Evolutionary conservation across 2,113 vertebrate genomes (phyloP), one percentile per base, ranked within the genome.

Genomic region (Ariopsis seemanni): DNA sequence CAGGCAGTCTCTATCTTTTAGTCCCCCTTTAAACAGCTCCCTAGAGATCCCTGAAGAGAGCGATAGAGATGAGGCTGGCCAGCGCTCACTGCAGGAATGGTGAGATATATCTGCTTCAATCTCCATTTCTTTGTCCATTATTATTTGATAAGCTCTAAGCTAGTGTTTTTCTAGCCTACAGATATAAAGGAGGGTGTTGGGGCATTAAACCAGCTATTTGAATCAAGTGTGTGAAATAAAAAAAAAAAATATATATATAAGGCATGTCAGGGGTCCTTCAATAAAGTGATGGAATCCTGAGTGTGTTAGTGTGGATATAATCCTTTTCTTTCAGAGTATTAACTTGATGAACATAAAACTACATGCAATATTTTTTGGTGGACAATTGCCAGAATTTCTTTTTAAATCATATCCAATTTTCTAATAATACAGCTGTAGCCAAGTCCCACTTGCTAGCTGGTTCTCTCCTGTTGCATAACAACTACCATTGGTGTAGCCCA

Each of bases 1-100:
- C 77, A 93, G 90, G n/a, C 89, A 92, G 57, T 95, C 94, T 6
- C 5, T 92, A 27, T 93, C 93, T n/a, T 91, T 94, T 12, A 93
- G 94, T 20, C 93, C 94, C 2, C 90, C 88, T 10, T 90, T 92
- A 8, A 86, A 86, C 74, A 89, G 79, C 89, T 94, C 93, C 62
- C 93, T 93, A 2, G 93, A 93, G 83, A 92, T 91, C 14, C 84
- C 90, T 15, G 92, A 94, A 88, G 93, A 92, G 63, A 91, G 86
- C 62, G 81, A 88, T 48, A 42, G 83, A n/a, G 89, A 89, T 34
- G 87, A 92, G 55, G 80, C 75, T 75, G 69, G 82, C 62, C 72
- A 89, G n/a, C 86, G 80, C 57, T 86, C 91, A 27, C n/a, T 48
- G 42, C 52, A 80, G 83, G 91, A 91, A 89, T 93, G 94, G 95